These are phyloP conservation scores for Dendrocopos noguchii DNA, from an alignment of 2,113 vertebrate species.

Conservation along the genomic window DNA sequence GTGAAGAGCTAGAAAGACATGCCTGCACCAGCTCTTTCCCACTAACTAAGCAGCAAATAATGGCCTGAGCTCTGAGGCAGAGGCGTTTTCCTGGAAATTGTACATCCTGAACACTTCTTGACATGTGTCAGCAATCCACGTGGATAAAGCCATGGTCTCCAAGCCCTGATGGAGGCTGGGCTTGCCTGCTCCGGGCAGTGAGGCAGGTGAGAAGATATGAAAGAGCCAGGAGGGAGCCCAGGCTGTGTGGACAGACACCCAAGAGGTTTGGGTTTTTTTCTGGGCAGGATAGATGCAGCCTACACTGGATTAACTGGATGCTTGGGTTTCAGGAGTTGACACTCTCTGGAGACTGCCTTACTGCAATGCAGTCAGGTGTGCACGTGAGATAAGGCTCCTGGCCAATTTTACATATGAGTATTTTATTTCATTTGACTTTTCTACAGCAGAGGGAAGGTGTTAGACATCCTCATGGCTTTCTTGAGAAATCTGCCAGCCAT, in stretches of 20 bases:
- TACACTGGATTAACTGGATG: neutral
- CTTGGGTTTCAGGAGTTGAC: neutral
- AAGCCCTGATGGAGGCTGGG: neutral
- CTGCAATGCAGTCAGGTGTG: neutral
- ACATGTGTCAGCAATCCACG: neutral
- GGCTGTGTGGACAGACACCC: neutral
- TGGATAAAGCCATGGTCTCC: neutral
- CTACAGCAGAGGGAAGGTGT: neutral
- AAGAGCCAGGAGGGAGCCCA: neutral
- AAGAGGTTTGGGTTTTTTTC: neutral
- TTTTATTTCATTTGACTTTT: slow-evolving; percentile 17
- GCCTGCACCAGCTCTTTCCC: neutral
- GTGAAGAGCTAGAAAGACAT: neutral
- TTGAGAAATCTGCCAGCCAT: neutral
- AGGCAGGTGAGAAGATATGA: rapidly evolving
- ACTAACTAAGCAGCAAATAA: neutral
- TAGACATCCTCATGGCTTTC: neutral
- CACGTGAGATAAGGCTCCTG: neutral
- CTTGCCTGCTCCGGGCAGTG: neutral
- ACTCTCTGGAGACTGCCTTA: neutral
- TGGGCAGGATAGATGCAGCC: neutral
- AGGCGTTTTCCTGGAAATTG: neutral
- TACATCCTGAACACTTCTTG: neutral
- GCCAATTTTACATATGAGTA: neutral
- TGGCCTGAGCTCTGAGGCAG: neutral